Evolutionary conservation across 2,113 vertebrate genomes (phyloP), one percentile per base, ranked within the genome.

Genomic region (Hiodon alosoides): DNA sequence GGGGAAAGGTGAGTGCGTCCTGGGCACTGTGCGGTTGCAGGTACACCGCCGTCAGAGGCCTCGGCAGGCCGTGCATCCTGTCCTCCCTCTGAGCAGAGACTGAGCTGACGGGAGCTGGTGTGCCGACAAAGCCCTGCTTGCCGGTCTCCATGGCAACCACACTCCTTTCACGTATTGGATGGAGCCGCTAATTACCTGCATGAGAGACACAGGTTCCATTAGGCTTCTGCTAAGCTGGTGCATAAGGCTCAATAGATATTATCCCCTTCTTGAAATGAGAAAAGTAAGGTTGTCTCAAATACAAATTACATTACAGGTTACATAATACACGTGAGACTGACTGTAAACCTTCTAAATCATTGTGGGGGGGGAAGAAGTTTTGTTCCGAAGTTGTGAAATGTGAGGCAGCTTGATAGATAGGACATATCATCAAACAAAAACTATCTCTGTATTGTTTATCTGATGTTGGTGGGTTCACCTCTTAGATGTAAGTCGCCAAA

Each of bases 81-180:
- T 82, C 86, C 81, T 88, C 86, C 80, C 76, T 81, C 87, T 82
- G 85, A 2, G 82, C 81, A 69, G 86, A 77, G 13, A 83, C 79
- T 10, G 83, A 86, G 81, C 79, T 81, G 81, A 82, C 82, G 78
- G 84, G 76, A 79, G 78, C 85, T 2, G 84, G 77, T 83, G 84
- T 83, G 79, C 77, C 87, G 72, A 67, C 83, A 84, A 86, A 86
- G 79, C 79, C 86, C 73, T 80, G 89, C 87, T 90, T 91, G 81
- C 87, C 79, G 89, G 91, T 92, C 89, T 90, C 91, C 91, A 92
- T 92, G 87, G 90, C 85, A 90, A 92, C 89, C 58, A 81, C 79
- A 76, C 85, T 87, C 88, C 83, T 79, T 85, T 87, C 87, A 87
- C 89, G 85, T 82, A 80, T 67, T 84, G 84, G 71, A 82, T 78